phyloP scores from a whole-genome alignment of 1,140 invertebrate species.

The Pentalonia nigronervosa region DNA sequence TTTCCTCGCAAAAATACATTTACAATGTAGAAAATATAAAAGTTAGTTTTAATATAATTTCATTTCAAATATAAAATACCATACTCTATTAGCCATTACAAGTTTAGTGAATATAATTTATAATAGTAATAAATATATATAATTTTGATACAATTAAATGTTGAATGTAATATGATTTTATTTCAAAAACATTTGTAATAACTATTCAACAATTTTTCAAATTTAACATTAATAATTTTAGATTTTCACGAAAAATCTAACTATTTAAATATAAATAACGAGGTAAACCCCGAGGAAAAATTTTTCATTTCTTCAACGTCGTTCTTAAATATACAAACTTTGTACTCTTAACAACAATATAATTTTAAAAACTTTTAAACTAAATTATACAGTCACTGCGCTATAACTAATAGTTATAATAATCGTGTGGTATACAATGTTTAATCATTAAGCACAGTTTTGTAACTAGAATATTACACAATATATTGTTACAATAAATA shows the following conservation, averaged over 20 bases:
- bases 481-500: background rate
- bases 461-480: background rate
- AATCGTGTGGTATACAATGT: background rate
- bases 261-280: background rate
- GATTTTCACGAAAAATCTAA: background rate
- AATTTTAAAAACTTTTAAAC: background rate
- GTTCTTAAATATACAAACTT: background rate
- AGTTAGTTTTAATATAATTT: background rate
- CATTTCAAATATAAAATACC: background rate
- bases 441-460: background rate
- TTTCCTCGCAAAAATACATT: background rate
- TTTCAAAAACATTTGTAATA: background rate
- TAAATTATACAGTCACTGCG: background rate
- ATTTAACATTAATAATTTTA: background rate
- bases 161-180: background rate
- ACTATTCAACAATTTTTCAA: background rate
- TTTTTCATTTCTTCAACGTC: background rate
- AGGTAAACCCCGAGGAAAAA: background rate
- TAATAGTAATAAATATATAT: background rate
- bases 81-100: background rate
- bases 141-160: background rate
- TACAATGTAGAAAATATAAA: background rate
- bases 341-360: background rate
- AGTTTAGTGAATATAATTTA: background rate
- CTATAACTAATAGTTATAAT: background rate